A percentile compares a stretch with the other conserved stretches of the same genome.
phyloP scores from a whole-genome alignment of 2,888 invertebrate species.

The Cephus spinipes region DNA sequence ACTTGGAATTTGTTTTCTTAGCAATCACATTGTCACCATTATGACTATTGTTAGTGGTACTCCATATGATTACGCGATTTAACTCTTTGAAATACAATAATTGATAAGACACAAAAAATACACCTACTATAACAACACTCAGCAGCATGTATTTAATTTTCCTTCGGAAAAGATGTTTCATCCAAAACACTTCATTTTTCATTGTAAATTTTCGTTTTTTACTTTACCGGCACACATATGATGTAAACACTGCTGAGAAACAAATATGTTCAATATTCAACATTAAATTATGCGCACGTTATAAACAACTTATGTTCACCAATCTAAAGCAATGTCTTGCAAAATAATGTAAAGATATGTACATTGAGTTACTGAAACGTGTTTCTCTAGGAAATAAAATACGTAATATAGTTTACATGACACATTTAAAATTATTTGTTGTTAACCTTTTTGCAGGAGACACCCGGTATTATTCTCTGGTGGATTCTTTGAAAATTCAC shows the following conservation, averaged over 20 bases:
- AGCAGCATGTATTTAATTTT: slow-evolving; percentile 65
- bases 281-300: neutral
- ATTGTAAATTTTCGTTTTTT: slow-evolving; percentile 18
- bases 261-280: neutral
- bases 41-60: slow-evolving; percentile 30
- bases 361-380: neutral
- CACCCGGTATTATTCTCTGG: neutral
- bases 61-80: slow-evolving; percentile 31
- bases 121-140: slow-evolving; percentile 61
- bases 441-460: neutral
- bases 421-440: neutral
- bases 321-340: neutral
- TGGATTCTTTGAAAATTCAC: neutral
- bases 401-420: neutral
- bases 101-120: slow-evolving; percentile 63
- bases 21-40: slow-evolving; percentile 23
- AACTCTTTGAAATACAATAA: slow-evolving; percentile 66
- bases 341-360: neutral
- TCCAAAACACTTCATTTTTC: slow-evolving; percentile 37
- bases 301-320: neutral
- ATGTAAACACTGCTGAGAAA: neutral
- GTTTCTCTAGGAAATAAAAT: neutral
- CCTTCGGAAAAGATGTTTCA: slow-evolving; percentile 40
- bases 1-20: slow-evolving; percentile 31
- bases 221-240: neutral